These are phyloP conservation scores for Anas flavirostris DNA, from an alignment of 2,797 vertebrate genomes.

Conservation along the genomic window DNA sequence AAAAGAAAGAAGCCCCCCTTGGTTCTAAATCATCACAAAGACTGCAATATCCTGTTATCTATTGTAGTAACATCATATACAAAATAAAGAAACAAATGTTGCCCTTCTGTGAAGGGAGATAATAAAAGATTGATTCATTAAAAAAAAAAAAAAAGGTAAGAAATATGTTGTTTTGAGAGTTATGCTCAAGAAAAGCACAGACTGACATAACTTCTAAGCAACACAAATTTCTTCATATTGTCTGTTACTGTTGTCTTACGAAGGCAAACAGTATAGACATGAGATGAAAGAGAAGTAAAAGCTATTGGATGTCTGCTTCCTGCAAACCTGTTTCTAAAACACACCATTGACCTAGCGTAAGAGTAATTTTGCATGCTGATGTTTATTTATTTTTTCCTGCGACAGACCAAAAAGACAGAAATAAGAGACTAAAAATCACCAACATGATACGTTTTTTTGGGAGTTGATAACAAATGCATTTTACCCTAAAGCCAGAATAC, in stretches of 20 bases:
- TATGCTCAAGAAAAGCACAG: neutral
- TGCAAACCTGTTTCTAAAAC: neutral
- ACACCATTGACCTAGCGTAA: rapidly evolving
- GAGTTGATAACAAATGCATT: neutral
- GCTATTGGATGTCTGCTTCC: neutral
- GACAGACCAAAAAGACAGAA: neutral
- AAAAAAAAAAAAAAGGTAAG: neutral
- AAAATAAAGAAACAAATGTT: conserved; percentile 60
- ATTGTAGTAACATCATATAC: conserved; percentile 12
- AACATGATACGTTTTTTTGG: neutral
- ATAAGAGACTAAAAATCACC: neutral
- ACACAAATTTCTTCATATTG: neutral
- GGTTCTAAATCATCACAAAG: conserved; percentile 50
- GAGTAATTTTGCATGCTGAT: rapidly evolving
- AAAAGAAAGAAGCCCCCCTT: neutral
- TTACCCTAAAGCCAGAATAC: neutral
- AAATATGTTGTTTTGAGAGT: neutral
- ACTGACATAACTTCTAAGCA: neutral
- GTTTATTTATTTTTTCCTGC: neutral
- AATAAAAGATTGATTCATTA: neutral
- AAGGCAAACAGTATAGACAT: neutral
- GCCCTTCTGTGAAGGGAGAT: conserved; percentile 19
- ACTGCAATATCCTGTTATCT: conserved; percentile 70
- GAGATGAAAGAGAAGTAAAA: neutral
- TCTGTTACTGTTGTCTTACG: neutral